Evolutionary conservation across 2,113 vertebrate genomes (phyloP), one percentile per base, ranked within the genome.

Genomic region (Myanophis thanlyinensis): DNA sequence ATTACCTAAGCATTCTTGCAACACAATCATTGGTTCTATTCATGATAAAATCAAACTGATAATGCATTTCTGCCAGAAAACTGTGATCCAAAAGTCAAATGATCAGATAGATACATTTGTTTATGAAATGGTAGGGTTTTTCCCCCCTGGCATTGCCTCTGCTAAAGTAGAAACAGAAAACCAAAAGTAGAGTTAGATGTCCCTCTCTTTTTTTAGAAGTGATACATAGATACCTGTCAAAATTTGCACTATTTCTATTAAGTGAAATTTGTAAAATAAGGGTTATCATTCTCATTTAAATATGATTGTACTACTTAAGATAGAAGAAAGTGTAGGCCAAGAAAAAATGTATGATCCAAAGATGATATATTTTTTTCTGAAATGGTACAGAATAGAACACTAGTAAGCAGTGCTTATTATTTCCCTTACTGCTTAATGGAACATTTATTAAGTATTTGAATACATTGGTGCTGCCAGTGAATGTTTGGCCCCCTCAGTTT

Each of bases 251-350:
- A 90, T 91, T 93, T 88, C 93, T 91, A 22, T 1, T 54, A 94
- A 13, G 35, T 94, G 35, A 92, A 87, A 23, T 2, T 91, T 20
- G 23, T 88, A 53, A 93, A 30, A 93, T 23, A 30, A 93, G 91
- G 56, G 13, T n/a, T 94, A 25, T 73, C 87, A 87, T 92, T 95
- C 91, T 80, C 4, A 84, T 91, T 90, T 93, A 93, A 92, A 93
- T 93, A 91, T n/a, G 13, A 20, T 40, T 35, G 59, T n/a, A 56
- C 22, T 56, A 92, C 86, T 91, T 91, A 93, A 91, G 3, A 93
- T 3, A 10, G 91, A 73, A 1, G 0, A 95, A 95, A 27, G 0
- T 0, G 18, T 48, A 94, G 73, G 62, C 49, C 89, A 91, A 94
- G 62, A 86, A 11, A 1, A 0, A 27, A 88, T 1, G 47, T 22